Percentiles rank a stretch among this genome's conserved stretches.
Conservation (phyloP, 2,888 invertebrate genomes). For the Macrosoma leucophasiata region DNA sequence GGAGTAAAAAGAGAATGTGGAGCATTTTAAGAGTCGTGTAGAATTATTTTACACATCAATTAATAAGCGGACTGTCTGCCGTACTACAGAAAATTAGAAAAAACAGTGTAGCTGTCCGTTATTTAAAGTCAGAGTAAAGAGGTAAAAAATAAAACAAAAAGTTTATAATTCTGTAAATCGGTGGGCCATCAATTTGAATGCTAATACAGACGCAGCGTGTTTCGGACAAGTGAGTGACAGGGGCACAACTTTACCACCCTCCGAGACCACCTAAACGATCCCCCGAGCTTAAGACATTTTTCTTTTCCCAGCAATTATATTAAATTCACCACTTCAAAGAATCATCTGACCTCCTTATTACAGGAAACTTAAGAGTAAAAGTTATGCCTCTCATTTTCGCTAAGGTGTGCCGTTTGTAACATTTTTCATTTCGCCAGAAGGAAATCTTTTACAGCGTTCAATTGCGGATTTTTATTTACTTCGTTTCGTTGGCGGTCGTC, state of each 20-base stretch:
- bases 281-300: constrained; percentile 54
- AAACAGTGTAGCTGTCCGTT: too few species aligned
- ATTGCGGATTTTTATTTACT: too few species aligned
- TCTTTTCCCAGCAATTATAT: constrained; percentile 53
- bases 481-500: too few species aligned
- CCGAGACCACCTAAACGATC: constrained; percentile 42
- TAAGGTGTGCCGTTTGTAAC: too few species aligned
- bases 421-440: too few species aligned
- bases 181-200: constrained; percentile 60
- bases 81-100: too few species aligned
- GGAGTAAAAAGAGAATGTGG: too few species aligned
- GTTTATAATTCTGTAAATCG: constrained; percentile 17
- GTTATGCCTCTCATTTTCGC: constrained; percentile 33
- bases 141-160: constrained; percentile 37
- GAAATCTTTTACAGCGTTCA: too few species aligned
- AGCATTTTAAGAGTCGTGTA: too few species aligned
- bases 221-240: constrained; percentile 61
- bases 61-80: too few species aligned
- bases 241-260: constrained; percentile 43
- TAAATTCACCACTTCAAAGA: constrained; percentile 45
- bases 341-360: constrained; percentile 37
- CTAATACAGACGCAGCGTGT: constrained; percentile 45
- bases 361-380: constrained; percentile 38
- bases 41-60: too few species aligned
- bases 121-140: constrained; percentile 26